phyloP scores from a whole-genome alignment of 2,113 vertebrate species.

The Epinephelus lanceolatus region DNA sequence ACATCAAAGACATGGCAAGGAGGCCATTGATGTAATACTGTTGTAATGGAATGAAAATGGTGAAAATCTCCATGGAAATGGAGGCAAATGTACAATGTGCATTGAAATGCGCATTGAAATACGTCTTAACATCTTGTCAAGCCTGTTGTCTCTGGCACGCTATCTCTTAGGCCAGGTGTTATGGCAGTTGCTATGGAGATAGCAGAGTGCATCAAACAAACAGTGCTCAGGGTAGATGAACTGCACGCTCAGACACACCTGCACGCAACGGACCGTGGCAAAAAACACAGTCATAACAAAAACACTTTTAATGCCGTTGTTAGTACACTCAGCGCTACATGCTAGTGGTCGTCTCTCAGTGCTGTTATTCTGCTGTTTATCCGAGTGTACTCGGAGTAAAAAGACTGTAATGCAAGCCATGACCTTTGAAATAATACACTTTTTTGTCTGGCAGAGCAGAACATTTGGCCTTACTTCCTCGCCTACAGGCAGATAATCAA shows the following conservation, averaged over 20 bases:
- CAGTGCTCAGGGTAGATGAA: not conserved
- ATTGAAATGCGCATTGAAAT: constrained; percentile 35
- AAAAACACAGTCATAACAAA: constrained; percentile 64
- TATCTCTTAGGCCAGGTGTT: constrained; percentile 62
- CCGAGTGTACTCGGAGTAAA: constrained; percentile 62
- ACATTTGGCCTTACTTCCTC: constrained; percentile 80
- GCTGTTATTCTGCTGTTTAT: constrained; percentile 70
- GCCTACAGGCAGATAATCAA: constrained; percentile 83
- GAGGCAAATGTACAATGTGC: constrained; percentile 30
- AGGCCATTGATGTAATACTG: constrained; percentile 72
- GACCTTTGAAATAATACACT: constrained; percentile 87
- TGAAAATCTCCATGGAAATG: constrained; percentile 47
- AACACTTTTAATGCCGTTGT: constrained; percentile 37
- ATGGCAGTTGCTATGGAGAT: constrained; percentile 71
- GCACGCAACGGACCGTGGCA: constrained; percentile 60
- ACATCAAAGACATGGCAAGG: constrained; percentile 65
- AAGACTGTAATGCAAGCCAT: constrained; percentile 77
- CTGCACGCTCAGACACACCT: constrained; percentile 67
- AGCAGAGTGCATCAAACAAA: constrained; percentile 53
- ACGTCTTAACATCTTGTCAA: constrained; percentile 27
- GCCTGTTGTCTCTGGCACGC: constrained; percentile 54
- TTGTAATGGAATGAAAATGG: constrained; percentile 70
- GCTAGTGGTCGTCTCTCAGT: constrained; percentile 5
- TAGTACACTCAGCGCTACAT: constrained; percentile 1
- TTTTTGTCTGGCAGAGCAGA: constrained; percentile 82